These are phyloP conservation scores for Hemichromis elongatus DNA, from an alignment of 2,113 vertebrate species.

Conservation along the genomic window DNA sequence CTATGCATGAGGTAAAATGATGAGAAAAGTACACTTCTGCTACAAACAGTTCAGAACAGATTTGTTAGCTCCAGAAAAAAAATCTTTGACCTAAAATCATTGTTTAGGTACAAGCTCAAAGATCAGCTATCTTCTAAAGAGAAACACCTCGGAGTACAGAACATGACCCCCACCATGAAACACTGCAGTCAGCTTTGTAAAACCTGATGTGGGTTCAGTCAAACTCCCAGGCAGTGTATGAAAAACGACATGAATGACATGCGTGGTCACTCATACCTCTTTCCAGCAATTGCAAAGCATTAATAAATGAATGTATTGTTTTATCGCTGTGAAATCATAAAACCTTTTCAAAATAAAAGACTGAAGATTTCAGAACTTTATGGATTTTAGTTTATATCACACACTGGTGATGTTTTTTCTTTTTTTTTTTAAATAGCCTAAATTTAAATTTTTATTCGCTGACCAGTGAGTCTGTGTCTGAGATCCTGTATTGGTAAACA, in stretches of 20 bases:
- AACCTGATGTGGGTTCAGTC: background rate
- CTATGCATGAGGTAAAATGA: background rate
- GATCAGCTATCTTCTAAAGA: background rate
- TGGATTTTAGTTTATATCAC: background rate
- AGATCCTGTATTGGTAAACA: background rate
- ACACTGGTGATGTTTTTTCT: no score
- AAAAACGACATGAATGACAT: background rate
- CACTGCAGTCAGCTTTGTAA: background rate
- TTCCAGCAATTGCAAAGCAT: background rate
- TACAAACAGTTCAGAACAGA: background rate
- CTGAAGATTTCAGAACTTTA: background rate
- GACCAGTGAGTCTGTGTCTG: background rate
- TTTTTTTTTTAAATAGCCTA: fast-evolving
- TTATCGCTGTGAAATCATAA: background rate
- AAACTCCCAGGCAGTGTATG: background rate
- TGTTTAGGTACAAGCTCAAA: background rate
- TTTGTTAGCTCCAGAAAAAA: background rate
- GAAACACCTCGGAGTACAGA: background rate
- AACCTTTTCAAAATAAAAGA: background rate
- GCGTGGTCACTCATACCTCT: background rate
- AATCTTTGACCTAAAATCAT: no score
- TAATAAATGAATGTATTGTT: background rate
- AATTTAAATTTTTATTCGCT: background rate
- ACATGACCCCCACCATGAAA: background rate
- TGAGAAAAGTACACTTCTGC: background rate